phyloP scores from a whole-genome alignment of 1,140 invertebrate species.

The Anagrus nilaparvatae region DNA sequence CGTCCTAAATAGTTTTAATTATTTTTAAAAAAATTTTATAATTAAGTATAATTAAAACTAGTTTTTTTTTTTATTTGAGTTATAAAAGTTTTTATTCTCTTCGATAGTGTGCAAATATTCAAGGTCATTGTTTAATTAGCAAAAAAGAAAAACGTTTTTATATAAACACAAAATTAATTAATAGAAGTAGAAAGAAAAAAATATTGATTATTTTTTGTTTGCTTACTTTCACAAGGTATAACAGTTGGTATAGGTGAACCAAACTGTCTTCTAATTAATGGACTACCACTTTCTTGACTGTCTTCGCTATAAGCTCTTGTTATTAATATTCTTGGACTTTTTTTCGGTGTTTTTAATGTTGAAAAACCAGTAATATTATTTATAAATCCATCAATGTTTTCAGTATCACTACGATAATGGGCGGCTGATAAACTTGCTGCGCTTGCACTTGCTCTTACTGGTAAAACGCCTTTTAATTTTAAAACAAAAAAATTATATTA shows the following conservation, averaged over 20 bases:
- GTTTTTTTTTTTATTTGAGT: constrained; percentile 3
- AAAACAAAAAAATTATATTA: no score
- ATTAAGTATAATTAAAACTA: no score
- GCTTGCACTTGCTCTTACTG: constrained; percentile 34
- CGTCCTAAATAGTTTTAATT: no score
- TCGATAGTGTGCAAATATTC: no score
- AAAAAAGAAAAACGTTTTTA: no score
- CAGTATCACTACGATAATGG: constrained; percentile 30
- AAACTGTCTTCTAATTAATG: constrained; percentile 24
- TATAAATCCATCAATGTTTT: constrained; percentile 13
- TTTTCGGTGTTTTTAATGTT: constrained; percentile 32
- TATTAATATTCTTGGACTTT: constrained; percentile 57
- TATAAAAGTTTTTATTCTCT: no score
- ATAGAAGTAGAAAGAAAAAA: constrained; percentile 3
- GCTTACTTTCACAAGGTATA: constrained; percentile 28
- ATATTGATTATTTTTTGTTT: constrained; percentile 4
- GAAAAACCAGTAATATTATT: constrained; percentile 15
- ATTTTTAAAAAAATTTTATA: no score
- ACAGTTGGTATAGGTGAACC: constrained; percentile 15
- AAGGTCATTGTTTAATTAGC: no score
- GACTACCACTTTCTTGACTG: constrained; percentile 37
- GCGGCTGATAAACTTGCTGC: constrained; percentile 30
- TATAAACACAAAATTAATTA: no score
- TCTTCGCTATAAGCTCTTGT: constrained; percentile 62
- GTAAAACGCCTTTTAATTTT: no score